Conservation (phyloP, 1,140 invertebrate genomes). For the Drosophila nikananu region DNA sequence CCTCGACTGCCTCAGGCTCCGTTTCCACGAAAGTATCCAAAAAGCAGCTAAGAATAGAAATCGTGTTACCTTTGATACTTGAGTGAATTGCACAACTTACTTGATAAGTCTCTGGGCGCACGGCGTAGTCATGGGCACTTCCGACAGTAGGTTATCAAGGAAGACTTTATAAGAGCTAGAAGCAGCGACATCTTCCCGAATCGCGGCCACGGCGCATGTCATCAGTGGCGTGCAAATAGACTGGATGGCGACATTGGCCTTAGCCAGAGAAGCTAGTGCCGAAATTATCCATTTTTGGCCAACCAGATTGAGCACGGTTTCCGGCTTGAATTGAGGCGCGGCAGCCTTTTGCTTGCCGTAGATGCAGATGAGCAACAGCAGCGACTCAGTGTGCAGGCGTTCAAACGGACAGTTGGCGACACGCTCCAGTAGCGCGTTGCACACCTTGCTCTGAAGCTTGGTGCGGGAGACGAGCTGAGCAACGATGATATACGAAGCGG, state of each 20-base stretch:
- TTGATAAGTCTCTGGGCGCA: constrained; percentile 85
- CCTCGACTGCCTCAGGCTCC: background rate
- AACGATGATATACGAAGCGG: constrained; percentile 91
- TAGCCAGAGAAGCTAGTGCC: constrained; percentile 51
- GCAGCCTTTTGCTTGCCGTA: constrained; percentile 87
- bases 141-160: constrained; percentile 58
- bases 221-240: constrained; percentile 68
- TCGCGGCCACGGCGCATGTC: constrained; percentile 47
- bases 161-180: constrained; percentile 50
- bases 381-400: constrained; percentile 63
- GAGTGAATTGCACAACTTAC: constrained; percentile 63
- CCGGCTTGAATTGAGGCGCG: constrained; percentile 70
- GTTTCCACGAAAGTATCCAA: constrained; percentile 74
- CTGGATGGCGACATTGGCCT: constrained; percentile 67
- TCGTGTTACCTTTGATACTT: background rate
- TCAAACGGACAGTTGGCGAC: constrained; percentile 70
- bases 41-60: constrained; percentile 85
- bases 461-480: constrained; percentile 89
- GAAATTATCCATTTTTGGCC: constrained; percentile 68
- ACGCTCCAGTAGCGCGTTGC: constrained; percentile 85
- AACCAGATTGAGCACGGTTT: constrained; percentile 68
- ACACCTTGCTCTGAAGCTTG: constrained; percentile 88
- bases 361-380: constrained; percentile 88
- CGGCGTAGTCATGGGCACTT: constrained; percentile 53
- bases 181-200: constrained; percentile 46